These are phyloP conservation scores for Lucinisca nassula DNA, from an alignment of 2,888 invertebrate species.

Conservation along the genomic window DNA sequence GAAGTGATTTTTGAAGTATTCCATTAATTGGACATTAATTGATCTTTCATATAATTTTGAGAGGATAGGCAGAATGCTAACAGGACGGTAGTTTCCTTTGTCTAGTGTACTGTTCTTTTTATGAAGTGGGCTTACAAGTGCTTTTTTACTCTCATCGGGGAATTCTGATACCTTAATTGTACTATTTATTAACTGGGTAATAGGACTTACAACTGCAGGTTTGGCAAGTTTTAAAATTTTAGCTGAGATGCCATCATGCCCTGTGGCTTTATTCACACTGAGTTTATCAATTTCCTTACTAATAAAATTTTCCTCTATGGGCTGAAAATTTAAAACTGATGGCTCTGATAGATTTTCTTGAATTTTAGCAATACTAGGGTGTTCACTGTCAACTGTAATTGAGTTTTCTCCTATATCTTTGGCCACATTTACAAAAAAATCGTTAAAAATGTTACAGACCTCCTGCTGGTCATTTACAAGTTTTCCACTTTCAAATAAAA, in stretches of 20 bases:
- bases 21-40: constrained; percentile 7
- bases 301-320: background rate
- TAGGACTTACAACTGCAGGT: background rate
- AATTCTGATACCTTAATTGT: background rate
- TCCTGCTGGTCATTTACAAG: no score
- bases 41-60: constrained; percentile 47
- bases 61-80: constrained; percentile 25
- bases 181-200: constrained; percentile 16
- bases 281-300: constrained; percentile 23
- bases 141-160: constrained; percentile 19
- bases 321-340: background rate
- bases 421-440: constrained; percentile 21
- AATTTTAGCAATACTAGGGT: constrained; percentile 23
- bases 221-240: constrained; percentile 14
- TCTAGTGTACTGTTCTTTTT: constrained; percentile 28
- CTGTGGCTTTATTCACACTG: constrained; percentile 5
- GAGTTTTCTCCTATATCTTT: constrained; percentile 2
- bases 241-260: constrained; percentile 4
- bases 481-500: no score
- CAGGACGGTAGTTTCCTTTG: constrained; percentile 38
- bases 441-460: no score
- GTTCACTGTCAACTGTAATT: background rate
- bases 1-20: background rate
- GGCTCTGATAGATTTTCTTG: background rate
- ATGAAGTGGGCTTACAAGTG: constrained; percentile 34